Evolutionary conservation across 1,140 invertebrate species (phyloP), one percentile per base, ranked within the genome.

Genomic region (Wasmannia auropunctata): DNA sequence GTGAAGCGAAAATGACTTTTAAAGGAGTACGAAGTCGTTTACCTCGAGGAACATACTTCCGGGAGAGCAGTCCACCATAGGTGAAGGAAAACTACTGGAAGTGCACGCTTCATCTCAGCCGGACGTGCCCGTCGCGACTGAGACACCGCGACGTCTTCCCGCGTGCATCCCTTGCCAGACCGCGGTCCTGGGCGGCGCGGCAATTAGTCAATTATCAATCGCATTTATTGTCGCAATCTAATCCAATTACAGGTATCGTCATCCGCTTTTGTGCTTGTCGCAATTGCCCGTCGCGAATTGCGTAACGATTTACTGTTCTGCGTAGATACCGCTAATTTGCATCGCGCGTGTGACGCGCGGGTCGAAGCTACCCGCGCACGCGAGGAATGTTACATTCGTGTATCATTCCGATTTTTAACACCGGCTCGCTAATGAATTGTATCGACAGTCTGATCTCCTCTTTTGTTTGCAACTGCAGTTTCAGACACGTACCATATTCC

Each of bases 171-270:
- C 65, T 70, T 22, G 37, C 14, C n/a, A n/a, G n/a, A n/a, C n/a
- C n/a, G n/a, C 43, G 72, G 63, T n/a, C 16, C 67, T 6, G 63
- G 56, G 85, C 70, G 43, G 46, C 16, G 58, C 51, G 10, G 56
- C 88, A 87, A 93, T 93, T 92, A 93, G 91, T 75, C 84, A 54
- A 92, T 92, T 86, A 90, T 4, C 34, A 43, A 34, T 58, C 54
- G n/a, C n/a, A 88, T 85, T 93, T 91, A 92, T 65, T 72, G 63
- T 43, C 79, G 86, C 90, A 92, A 93, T 93, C 88, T 89, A 92
- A 14, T 81, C 87, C 87, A 93, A 94, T 94, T 91, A 84, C 62
- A 87, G 90, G 60, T 92, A 84, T 88, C 58, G 67, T 87, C 75
- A 49, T 70, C 46, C 58, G 3, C 37, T 79, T 69, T 80, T 28